Conservation (phyloP, 2,113 vertebrate genomes). For the Aphelocoma coerulescens region DNA sequence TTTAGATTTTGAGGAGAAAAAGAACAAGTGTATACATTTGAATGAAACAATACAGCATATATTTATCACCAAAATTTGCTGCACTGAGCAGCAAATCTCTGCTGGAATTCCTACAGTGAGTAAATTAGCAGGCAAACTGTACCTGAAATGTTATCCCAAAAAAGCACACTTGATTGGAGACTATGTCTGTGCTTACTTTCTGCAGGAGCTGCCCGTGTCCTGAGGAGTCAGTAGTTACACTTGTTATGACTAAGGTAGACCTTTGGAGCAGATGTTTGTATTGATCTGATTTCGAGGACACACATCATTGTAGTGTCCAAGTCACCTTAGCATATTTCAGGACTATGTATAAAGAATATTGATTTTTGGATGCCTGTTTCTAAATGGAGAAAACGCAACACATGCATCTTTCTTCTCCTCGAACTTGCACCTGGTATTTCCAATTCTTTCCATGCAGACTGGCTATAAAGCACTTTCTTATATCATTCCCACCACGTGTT, state of each 20-base stretch:
- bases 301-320: constrained; percentile 5
- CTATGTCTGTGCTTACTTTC: not conserved
- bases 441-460: not conserved
- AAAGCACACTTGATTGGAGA: not conserved
- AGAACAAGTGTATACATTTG: not conserved
- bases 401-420: constrained; percentile 28
- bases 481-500: not conserved
- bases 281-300: constrained; percentile 37
- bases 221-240: not conserved
- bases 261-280: constrained; percentile 35
- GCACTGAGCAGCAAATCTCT: not conserved
- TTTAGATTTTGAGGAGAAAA: not conserved
- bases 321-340: constrained; percentile 53
- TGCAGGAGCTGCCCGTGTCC: not conserved
- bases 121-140: not conserved
- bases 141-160: not conserved
- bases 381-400: constrained; percentile 31
- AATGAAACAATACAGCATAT: not conserved
- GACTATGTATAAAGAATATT: constrained; percentile 46
- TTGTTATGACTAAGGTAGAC: not conserved
- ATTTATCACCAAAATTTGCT: not conserved
- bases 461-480: not conserved
- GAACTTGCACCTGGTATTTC: constrained; percentile 26
- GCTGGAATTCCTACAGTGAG: not conserved
- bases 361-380: constrained; percentile 34